Evolutionary conservation across 2,797 vertebrate genomes (phyloP), one percentile per base, ranked within the genome.

Genomic region (Gallinago stenura): DNA sequence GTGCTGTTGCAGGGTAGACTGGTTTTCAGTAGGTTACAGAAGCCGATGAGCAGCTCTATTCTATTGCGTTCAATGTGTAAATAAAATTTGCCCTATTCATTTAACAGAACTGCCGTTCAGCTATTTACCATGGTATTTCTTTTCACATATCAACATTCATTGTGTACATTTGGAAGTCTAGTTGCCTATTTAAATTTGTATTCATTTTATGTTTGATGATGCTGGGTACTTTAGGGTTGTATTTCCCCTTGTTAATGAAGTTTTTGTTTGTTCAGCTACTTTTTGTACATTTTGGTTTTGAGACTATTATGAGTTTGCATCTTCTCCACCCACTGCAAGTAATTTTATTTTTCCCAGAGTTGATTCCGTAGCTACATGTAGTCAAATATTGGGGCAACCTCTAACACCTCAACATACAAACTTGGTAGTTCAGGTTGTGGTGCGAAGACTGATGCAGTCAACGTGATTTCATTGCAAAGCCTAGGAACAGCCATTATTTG

Each of bases 271-370:
- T 97, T 98, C 82, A 5, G 90, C 70, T 95, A 93, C 98, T 97
- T 97, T 95, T 98, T 99, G 98, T 99, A 99, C 98, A 97, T 98
- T 98, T 97, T 95, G 90, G 78, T 98, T 97, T 92, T 89, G 91
- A 96, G 76, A 68, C 97, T 97, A 93, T 97, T 89, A 91, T 89
- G 80, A 92, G 93, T 98, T 98, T 96, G 94, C 93, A 95, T 97
- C 96, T 97, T 96, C 71, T 97, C 88, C 96, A 94, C 89, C 84
- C 54, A 54, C 94, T 96, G 76, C 90, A 98, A 97, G 91, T 95
- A 94, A 51, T 97, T 98, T 97, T 98, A 53, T 97, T 97, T 97
- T 97, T 97, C 93, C 83, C 90, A 96, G 95, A 98, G 96, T 98
- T 98, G 97, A 94, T 98, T 97, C 90, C 69, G 45, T 98, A 98